Percentiles rank a stretch among this genome's conserved stretches.
Evolutionary conservation across 2,113 vertebrate species (phyloP).

Genomic region (Cynopterus brachyotis): DNA sequence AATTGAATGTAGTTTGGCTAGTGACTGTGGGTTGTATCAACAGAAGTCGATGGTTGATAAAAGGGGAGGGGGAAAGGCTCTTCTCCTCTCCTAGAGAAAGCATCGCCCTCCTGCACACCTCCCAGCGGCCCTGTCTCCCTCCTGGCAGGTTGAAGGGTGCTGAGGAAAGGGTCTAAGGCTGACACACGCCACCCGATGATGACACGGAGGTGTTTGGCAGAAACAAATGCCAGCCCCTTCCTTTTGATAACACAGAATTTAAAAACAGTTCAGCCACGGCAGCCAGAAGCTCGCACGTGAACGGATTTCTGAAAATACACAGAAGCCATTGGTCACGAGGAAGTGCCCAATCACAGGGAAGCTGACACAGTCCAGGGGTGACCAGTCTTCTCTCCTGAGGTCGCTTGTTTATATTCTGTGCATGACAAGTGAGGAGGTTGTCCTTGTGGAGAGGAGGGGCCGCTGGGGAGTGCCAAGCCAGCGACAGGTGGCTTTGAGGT

Average conservation of each 20-base stretch:
- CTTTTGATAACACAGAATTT: neutral
- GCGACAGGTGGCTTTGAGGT: neutral
- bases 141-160: neutral
- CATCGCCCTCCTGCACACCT: neutral
- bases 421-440: rapidly evolving
- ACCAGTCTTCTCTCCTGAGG: rapidly evolving
- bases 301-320: neutral
- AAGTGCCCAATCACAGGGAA: neutral
- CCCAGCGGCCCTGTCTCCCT: neutral
- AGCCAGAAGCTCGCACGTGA: neutral
- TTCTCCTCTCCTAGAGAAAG: neutral
- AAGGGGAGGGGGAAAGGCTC: neutral
- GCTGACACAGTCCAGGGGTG: neutral
- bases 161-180: neutral
- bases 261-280: neutral
- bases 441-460: neutral
- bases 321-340: neutral
- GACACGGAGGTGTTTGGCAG: neutral
- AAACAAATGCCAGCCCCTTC: neutral
- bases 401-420: too few species aligned
- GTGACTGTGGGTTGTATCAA: conserved; percentile 20
- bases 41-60: neutral
- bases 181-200: neutral
- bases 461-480: neutral
- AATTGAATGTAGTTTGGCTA: neutral